Percentiles rank a stretch among this genome's conserved stretches.
Evolutionary conservation across 92 coral and sea anemone genomes (phyloP).

Genomic region (Siderastrea radians): DNA sequence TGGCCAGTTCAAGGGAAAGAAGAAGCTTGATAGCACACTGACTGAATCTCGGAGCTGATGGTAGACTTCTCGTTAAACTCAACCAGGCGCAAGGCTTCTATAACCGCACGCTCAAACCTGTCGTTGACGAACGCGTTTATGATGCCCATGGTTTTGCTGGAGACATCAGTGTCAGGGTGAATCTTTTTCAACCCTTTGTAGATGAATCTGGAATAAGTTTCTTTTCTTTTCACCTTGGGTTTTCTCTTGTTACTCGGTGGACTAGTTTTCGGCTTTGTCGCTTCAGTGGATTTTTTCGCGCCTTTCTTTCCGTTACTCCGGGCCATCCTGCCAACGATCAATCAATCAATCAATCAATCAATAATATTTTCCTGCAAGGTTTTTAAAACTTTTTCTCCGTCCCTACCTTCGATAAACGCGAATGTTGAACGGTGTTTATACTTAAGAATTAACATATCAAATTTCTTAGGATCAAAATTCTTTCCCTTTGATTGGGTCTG

Average conservation of each 20-base stretch:
- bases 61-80: constrained; percentile 7
- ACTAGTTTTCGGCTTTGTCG: background rate
- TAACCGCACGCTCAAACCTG: constrained; percentile 44
- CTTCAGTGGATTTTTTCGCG: constrained; percentile 12
- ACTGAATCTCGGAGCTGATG: background rate
- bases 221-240: constrained; percentile 10
- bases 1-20: too few species aligned
- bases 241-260: constrained; percentile 22
- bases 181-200: constrained; percentile 56
- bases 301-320: background rate
- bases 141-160: constrained; percentile 85
- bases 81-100: constrained; percentile 13
- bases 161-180: constrained; percentile 77
- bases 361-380: too few species aligned
- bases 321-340: background rate
- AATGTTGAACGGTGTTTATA: constrained; percentile 2
- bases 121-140: constrained; percentile 85
- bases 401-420: background rate
- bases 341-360: too few species aligned
- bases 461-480: constrained; percentile 26
- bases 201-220: constrained; percentile 19
- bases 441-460: background rate
- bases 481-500: constrained; percentile 2
- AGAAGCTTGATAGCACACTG: too few species aligned
- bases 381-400: background rate